phyloP scores from a whole-genome alignment of 2,113 vertebrate genomes.

The Casuarius casuarius region DNA sequence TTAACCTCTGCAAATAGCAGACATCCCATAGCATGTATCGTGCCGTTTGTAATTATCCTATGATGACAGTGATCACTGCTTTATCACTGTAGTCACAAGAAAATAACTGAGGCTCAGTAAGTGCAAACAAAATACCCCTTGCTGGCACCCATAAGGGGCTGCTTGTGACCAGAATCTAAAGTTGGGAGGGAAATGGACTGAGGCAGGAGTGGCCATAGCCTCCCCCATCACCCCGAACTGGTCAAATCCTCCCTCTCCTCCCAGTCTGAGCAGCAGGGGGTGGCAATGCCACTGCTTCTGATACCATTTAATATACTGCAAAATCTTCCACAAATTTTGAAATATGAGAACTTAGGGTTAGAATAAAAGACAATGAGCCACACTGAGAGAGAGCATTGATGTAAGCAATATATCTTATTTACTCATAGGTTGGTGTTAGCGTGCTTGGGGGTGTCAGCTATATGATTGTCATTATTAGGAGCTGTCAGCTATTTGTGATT shows the following conservation, averaged over 20 bases:
- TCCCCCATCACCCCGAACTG: background rate
- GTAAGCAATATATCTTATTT: slow-evolving; percentile 2
- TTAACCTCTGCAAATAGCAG: slow-evolving; percentile 17
- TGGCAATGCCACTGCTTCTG: background rate
- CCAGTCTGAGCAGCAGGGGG: accelerated
- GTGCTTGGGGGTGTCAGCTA: background rate
- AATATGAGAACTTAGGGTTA: background rate
- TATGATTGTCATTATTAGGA: slow-evolving; percentile 23
- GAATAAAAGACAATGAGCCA: background rate
- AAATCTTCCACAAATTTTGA: background rate
- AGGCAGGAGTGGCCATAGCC: background rate
- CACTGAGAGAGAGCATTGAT: background rate
- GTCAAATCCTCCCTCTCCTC: background rate
- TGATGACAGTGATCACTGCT: slow-evolving; percentile 60
- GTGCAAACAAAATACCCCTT: slow-evolving; percentile 31
- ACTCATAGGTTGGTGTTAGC: background rate
- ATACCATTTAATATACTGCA: background rate
- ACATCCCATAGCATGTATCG: background rate
- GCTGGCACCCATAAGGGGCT: slow-evolving; percentile 15
- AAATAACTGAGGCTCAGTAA: slow-evolving; percentile 54
- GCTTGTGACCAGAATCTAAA: slow-evolving; percentile 59
- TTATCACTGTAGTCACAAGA: slow-evolving; percentile 59
- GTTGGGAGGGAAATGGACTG: background rate
- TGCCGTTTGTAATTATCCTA: slow-evolving; percentile 35
- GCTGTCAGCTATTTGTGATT: slow-evolving; percentile 1